Evolutionary conservation across 1,140 invertebrate species (phyloP).

Genomic region (Melanaphis sacchari): DNA sequence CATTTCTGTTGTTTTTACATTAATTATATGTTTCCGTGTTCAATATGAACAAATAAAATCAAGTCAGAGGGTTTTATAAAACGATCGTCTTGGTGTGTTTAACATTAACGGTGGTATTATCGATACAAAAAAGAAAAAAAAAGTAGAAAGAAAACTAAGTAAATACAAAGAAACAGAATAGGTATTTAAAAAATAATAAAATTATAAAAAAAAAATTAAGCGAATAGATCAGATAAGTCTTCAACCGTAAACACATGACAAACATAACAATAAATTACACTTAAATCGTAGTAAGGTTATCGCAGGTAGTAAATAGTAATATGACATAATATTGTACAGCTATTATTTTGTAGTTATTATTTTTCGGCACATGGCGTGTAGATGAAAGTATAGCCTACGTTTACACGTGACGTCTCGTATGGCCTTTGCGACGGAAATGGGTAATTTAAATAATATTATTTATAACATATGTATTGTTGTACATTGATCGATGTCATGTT

Average conservation of each 20-base stretch:
- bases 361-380: background rate
- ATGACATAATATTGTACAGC: background rate
- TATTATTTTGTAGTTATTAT: background rate
- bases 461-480: background rate
- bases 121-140: background rate
- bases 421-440: background rate
- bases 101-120: background rate
- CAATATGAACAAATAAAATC: conserved; percentile 26
- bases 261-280: background rate
- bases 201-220: background rate
- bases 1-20: background rate
- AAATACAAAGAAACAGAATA: background rate
- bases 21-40: background rate
- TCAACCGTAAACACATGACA: background rate
- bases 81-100: background rate
- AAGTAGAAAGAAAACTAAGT: background rate
- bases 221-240: background rate
- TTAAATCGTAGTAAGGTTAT: background rate
- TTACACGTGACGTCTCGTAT: background rate
- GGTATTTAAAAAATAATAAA: background rate
- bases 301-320: background rate
- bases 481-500: background rate
- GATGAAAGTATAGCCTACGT: background rate
- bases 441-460: background rate
- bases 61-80: background rate